These are phyloP conservation scores for Montipora sp. DNA, from an alignment of 64 coral and sea anemone genomes.

Conservation along the genomic window DNA sequence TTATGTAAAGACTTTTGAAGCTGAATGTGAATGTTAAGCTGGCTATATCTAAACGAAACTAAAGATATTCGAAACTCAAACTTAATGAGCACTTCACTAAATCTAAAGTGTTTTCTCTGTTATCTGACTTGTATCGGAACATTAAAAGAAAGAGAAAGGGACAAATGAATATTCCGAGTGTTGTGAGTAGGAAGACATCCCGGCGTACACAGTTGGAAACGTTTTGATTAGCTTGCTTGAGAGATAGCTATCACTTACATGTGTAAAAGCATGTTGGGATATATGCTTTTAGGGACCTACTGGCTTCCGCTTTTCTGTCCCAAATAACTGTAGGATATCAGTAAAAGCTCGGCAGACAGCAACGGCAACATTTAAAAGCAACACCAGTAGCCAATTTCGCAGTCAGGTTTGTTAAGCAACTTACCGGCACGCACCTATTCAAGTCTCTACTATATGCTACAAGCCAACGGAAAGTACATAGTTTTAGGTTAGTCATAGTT, in stretches of 20 bases:
- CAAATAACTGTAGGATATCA: slow-evolving; percentile 2
- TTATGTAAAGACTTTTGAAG: background rate
- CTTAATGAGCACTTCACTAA: background rate
- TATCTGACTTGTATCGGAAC: background rate
- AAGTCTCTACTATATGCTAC: too few species aligned
- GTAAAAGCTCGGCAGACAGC: background rate
- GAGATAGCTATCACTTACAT: background rate
- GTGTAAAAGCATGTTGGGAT: background rate
- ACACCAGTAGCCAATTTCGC: background rate
- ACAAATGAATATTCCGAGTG: background rate
- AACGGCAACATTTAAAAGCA: background rate
- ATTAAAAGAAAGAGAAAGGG: too few species aligned
- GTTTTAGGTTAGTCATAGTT: too few species aligned
- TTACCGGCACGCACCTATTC: too few species aligned
- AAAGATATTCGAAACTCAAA: too few species aligned
- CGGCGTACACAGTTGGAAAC: background rate
- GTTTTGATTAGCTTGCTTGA: background rate
- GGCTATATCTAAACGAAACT: too few species aligned
- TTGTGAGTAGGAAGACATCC: background rate
- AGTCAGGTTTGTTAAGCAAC: background rate
- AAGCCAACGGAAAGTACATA: too few species aligned
- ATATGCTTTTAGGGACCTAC: background rate
- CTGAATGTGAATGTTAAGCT: background rate
- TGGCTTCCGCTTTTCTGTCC: background rate
- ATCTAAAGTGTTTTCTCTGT: background rate